A percentile compares a stretch with the other conserved stretches of the same genome.
These are phyloP conservation scores for Dicyrtoma fusca DNA, from an alignment of 2,888 invertebrate species.

Conservation along the genomic window DNA sequence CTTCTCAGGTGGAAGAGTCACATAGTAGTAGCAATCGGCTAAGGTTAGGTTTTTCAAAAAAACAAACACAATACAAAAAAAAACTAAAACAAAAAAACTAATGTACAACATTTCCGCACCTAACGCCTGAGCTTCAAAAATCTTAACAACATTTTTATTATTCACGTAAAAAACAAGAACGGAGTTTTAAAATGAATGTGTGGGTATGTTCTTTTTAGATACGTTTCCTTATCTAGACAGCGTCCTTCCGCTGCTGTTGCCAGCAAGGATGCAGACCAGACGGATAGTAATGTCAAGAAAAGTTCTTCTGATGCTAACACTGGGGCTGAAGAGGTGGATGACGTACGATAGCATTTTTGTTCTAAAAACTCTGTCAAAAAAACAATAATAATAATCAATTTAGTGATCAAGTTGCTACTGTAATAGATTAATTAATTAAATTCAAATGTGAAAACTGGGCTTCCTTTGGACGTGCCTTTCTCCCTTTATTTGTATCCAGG, in stretches of 20 bases:
- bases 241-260: conserved; percentile 5
- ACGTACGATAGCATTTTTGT: conserved; percentile 30
- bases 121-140: neutral
- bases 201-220: conserved; percentile 23
- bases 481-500: conserved; percentile 26
- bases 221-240: conserved; percentile 26
- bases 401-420: too few relatives aligned
- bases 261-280: conserved; percentile 15
- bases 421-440: too few relatives aligned
- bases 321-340: conserved; percentile 38
- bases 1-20: conserved; percentile 35
- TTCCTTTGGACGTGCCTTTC: too few relatives aligned
- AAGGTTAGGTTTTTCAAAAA: conserved; percentile 22
- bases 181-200: neutral
- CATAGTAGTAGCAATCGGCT: conserved; percentile 29
- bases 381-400: too few relatives aligned
- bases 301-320: conserved; percentile 21
- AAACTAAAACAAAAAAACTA: neutral
- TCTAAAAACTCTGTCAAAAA: neutral
- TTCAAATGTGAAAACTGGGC: too few relatives aligned
- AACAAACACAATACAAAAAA: neutral
- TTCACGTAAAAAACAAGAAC: neutral
- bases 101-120: neutral
- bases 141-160: neutral
- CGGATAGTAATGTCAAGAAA: conserved; percentile 13